phyloP scores from a whole-genome alignment of 2,113 vertebrate species.

The Cavia aperea region DNA sequence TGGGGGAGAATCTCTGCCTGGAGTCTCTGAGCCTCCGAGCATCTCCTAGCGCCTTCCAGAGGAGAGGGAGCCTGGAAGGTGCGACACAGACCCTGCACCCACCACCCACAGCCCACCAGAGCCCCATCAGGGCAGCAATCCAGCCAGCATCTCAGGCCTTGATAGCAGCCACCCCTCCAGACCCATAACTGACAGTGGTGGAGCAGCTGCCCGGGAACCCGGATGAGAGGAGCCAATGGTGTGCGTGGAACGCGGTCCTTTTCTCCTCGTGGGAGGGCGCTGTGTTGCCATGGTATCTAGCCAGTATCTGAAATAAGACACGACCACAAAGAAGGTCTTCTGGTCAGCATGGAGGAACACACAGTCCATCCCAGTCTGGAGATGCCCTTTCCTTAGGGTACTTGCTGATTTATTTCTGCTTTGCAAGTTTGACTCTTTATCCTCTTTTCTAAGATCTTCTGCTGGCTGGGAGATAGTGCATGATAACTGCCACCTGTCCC shows the following conservation, averaged over 20 bases:
- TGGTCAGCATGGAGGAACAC: not conserved
- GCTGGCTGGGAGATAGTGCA: not conserved
- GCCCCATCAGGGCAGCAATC: not conserved
- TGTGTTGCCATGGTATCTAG: too few species aligned
- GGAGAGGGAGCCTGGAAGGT: not conserved
- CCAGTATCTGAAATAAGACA: rapidly evolving
- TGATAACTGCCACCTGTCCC: not conserved
- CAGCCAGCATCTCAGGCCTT: not conserved
- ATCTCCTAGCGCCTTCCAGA: rapidly evolving
- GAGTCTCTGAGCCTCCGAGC: not conserved
- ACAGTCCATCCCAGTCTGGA: not conserved
- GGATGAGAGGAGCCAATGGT: not conserved
- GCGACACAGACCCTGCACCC: rapidly evolving
- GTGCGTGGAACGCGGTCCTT: rapidly evolving
- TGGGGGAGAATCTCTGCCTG: not conserved
- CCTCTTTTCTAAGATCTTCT: not conserved
- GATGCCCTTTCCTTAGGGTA: not conserved
- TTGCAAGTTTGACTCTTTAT: not conserved
- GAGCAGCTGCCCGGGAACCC: not conserved
- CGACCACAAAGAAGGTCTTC: not conserved
- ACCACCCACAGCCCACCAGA: too few species aligned
- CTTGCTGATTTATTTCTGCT: not conserved
- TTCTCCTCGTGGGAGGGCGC: not conserved
- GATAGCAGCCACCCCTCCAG: not conserved
- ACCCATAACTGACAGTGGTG: not conserved